Conservation (phyloP, 1,140 invertebrate genomes). For the Himalopsyche phryganea region DNA sequence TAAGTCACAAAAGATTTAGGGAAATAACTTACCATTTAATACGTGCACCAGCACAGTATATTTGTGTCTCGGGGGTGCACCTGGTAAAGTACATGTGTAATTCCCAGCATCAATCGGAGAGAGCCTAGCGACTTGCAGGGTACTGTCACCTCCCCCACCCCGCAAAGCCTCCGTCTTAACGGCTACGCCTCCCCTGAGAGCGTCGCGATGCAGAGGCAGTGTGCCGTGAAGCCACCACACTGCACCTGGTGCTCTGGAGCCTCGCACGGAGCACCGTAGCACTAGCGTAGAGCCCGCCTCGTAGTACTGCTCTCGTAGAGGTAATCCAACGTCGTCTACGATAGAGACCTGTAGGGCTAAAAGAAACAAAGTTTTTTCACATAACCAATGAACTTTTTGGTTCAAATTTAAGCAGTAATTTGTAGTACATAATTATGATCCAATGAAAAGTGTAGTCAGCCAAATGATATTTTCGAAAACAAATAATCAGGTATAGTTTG, state of each 20-base stretch:
- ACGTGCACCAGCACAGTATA: slow-evolving; percentile 69
- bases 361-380: neutral
- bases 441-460: no score
- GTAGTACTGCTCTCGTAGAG: slow-evolving; percentile 69
- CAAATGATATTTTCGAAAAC: no score
- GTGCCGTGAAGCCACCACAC: slow-evolving; percentile 71
- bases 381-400: no score
- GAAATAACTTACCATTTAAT: slow-evolving; percentile 61
- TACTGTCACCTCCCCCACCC: slow-evolving; percentile 58
- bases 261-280: slow-evolving; percentile 66
- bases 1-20: no score
- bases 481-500: no score
- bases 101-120: slow-evolving; percentile 73
- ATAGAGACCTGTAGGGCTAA: slow-evolving; percentile 73
- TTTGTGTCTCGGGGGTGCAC: slow-evolving; percentile 50
- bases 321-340: slow-evolving; percentile 67
- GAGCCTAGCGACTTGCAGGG: slow-evolving; percentile 70
- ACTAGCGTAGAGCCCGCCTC: slow-evolving; percentile 74
- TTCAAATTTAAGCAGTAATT: no score
- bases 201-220: slow-evolving; percentile 68
- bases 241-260: slow-evolving; percentile 63
- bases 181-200: slow-evolving; percentile 70
- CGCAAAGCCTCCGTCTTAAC: slow-evolving; percentile 15
- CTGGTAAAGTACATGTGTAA: slow-evolving; percentile 70
- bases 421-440: no score